These are phyloP conservation scores for Axis porcinus DNA, from an alignment of 2,113 vertebrate species.

Conservation along the genomic window DNA sequence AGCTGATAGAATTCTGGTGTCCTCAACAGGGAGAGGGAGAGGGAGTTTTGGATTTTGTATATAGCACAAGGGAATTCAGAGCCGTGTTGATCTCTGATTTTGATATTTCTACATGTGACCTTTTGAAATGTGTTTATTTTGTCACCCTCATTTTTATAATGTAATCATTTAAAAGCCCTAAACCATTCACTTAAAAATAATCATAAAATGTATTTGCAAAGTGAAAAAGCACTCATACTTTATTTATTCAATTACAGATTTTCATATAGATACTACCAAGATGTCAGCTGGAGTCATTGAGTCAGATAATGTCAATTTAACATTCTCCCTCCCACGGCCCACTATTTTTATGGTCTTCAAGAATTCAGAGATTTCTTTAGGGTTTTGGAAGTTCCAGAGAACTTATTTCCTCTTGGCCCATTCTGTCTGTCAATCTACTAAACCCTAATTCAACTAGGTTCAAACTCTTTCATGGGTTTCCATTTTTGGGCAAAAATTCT, in stretches of 20 bases:
- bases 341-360: not conserved
- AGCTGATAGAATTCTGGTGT: not conserved
- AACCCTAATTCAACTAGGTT: not conserved
- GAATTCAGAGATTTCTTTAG: not conserved
- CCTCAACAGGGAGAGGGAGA: not conserved
- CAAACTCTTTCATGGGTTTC: not conserved
- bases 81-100: not conserved
- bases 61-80: not conserved
- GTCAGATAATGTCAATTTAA: not conserved
- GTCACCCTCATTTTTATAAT: not conserved
- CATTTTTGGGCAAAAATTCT: not conserved
- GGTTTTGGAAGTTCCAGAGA: not conserved
- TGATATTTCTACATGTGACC: not conserved
- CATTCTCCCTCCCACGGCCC: not conserved
- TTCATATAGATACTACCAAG: not conserved
- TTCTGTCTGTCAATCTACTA: not conserved
- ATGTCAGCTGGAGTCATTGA: not conserved
- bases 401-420: not conserved
- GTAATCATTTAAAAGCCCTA: not conserved
- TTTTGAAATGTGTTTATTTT: not conserved
- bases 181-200: not conserved
- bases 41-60: not conserved
- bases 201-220: not conserved
- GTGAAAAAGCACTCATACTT: not conserved
- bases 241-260: not conserved